Evolutionary conservation across 2,888 invertebrate species (phyloP).

Genomic region (Drosophila mayaguana): DNA sequence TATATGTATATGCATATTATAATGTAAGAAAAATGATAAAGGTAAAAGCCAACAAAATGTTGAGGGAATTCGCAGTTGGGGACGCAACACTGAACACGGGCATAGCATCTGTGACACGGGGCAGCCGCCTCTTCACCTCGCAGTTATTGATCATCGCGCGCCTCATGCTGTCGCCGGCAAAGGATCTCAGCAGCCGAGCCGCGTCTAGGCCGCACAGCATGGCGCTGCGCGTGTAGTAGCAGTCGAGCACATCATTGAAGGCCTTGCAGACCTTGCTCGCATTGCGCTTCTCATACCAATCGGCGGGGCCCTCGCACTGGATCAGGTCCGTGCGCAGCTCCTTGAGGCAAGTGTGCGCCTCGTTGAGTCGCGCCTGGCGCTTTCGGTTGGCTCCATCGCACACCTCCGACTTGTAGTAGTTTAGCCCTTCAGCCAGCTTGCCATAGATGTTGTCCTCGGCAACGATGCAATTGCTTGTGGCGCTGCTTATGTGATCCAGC

Average conservation of each 20-base stretch:
- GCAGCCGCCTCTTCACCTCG: constrained; percentile 67
- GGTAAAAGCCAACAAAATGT: constrained; percentile 10
- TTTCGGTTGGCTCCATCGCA: constrained; percentile 77
- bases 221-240: constrained; percentile 86
- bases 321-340: constrained; percentile 86
- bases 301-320: constrained; percentile 86
- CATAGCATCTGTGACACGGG: constrained; percentile 81
- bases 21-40: constrained; percentile 6
- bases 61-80: background rate
- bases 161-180: constrained; percentile 74
- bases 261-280: constrained; percentile 84
- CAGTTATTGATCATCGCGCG: constrained; percentile 64
- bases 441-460: constrained; percentile 85
- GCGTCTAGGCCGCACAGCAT: constrained; percentile 86
- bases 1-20: constrained; percentile 1
- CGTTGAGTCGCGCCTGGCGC: constrained; percentile 75
- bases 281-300: constrained; percentile 86
- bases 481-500: constrained; percentile 83
- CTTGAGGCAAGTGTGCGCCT: constrained; percentile 83
- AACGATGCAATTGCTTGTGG: constrained; percentile 84
- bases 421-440: constrained; percentile 85
- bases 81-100: constrained; percentile 2
- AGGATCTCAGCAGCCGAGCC: constrained; percentile 83
- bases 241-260: constrained; percentile 86
- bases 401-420: constrained; percentile 84